Evolutionary conservation across 2,797 vertebrate species (phyloP).

Genomic region (Urosaurus nigricauda): DNA sequence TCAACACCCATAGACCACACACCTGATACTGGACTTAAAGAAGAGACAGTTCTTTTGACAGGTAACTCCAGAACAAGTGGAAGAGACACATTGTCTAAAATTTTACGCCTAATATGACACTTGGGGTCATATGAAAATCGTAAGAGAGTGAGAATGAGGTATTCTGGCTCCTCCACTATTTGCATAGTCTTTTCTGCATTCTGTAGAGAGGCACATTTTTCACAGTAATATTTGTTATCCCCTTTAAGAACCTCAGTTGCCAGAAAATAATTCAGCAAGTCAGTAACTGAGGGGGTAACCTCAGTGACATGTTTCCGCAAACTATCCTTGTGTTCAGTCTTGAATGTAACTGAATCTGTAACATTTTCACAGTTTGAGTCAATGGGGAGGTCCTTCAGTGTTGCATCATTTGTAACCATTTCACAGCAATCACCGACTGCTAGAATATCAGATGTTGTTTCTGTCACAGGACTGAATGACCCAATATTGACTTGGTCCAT

Average conservation of each 20-base stretch:
- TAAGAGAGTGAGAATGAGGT: slow-evolving; percentile 96
- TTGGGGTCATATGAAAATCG: slow-evolving; percentile 97
- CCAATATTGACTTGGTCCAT: slow-evolving; percentile 55
- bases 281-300: slow-evolving; percentile 88
- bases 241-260: slow-evolving; percentile 96
- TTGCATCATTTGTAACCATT: slow-evolving; percentile 62
- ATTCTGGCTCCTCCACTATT: slow-evolving; percentile 93
- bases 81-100: slow-evolving; percentile 93
- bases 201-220: slow-evolving; percentile 93
- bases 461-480: slow-evolving; percentile 54
- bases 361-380: slow-evolving; percentile 66
- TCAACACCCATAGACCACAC: slow-evolving; percentile 85
- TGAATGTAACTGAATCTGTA: slow-evolving; percentile 62
- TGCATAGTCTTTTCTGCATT: slow-evolving; percentile 95
- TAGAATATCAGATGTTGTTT: slow-evolving; percentile 49
- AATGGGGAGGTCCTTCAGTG: slow-evolving; percentile 56
- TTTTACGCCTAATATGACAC: slow-evolving; percentile 94
- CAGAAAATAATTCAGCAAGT: slow-evolving; percentile 95
- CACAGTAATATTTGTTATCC: slow-evolving; percentile 97
- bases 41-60: slow-evolving; percentile 74
- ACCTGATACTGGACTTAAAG: slow-evolving; percentile 68
- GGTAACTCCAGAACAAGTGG: slow-evolving; percentile 90
- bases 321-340: slow-evolving; percentile 63
- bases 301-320: slow-evolving; percentile 75
- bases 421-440: slow-evolving; percentile 65